Evolutionary conservation across 2,888 invertebrate species (phyloP).

Genomic region (Conistra vaccinii): DNA sequence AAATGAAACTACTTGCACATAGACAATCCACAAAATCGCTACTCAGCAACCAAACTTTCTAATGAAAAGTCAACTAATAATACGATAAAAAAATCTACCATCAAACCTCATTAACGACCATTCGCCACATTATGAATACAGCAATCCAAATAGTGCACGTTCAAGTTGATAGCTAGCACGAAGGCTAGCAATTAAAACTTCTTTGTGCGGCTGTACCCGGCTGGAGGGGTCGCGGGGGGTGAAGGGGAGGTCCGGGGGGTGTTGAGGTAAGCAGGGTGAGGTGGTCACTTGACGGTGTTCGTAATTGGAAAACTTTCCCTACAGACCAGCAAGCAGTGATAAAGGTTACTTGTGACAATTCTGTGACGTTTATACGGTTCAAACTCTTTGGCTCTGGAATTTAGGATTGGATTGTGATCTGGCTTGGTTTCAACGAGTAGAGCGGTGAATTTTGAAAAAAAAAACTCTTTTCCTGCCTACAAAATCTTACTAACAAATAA

Average conservation of each 20-base stretch:
- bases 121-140: constrained; percentile 69
- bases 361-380: constrained; percentile 54
- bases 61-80: constrained; percentile 51
- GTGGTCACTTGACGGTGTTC: constrained; percentile 86
- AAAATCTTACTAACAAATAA: too few relatives aligned
- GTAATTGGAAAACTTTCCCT: constrained; percentile 86
- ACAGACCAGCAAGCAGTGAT: constrained; percentile 75
- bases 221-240: constrained; percentile 54
- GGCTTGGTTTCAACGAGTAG: neutral
- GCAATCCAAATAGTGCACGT: constrained; percentile 84
- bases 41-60: constrained; percentile 16
- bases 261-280: constrained; percentile 67
- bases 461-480: too few relatives aligned
- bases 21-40: neutral
- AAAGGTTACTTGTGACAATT: constrained; percentile 84
- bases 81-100: constrained; percentile 44
- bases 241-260: constrained; percentile 52
- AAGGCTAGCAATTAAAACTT: constrained; percentile 90
- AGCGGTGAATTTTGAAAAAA: neutral
- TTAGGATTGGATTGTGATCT: constrained; percentile 11
- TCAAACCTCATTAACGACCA: constrained; percentile 57
- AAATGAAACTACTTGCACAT: too few relatives aligned
- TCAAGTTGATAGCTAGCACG: constrained; percentile 83
- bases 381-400: constrained; percentile 24
- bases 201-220: constrained; percentile 83